Evolutionary conservation across 2,113 vertebrate species (phyloP), one percentile per base, ranked within the genome.

Genomic region (Daphoenositta chrysoptera): DNA sequence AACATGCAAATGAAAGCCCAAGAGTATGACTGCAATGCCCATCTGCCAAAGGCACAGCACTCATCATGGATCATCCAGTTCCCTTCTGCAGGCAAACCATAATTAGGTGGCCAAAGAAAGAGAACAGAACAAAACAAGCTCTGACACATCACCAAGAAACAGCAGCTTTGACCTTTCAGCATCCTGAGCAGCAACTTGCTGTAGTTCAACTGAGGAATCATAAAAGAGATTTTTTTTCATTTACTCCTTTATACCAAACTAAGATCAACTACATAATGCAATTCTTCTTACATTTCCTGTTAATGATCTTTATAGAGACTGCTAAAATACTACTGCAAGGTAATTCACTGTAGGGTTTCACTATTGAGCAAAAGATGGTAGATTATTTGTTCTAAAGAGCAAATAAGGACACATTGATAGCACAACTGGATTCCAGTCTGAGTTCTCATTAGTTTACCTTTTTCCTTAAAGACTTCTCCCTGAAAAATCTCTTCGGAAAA

Each of bases 101-200:
- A 82, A 92, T 88, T 75, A 93, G 40, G 39, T 15, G 53, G 48
- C 57, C 57, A 88, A 40, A 85, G 82, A 54, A 66, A 84, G 50
- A 51, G 93, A 92, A 90, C 27, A 86, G 91, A 94, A 93, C 89
- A 94, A 88, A 90, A 88, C 0, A 5, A 92, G 83, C 93, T 92
- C 30, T 72, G 83, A 92, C 53, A 60, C 66, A 73, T 82, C 66
- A 86, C 27, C 0, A 4, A 88, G 70, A 68, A 92, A 76, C 33
- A 54, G 54, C 80, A 92, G 71, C 54, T 94, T 56, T 91, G 75
- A 54, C 71, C 83, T 93, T 89, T 91, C 87, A 92, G 56, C 83
- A 87, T 87, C 76, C 80, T 81, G 42, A 65, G 50, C n/a, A 51
- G 54, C 58, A 90, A 45, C 30, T 45, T 45, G 21, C 35, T 76